phyloP scores from a whole-genome alignment of 2,888 invertebrate genomes.

The Heliconius sara region DNA sequence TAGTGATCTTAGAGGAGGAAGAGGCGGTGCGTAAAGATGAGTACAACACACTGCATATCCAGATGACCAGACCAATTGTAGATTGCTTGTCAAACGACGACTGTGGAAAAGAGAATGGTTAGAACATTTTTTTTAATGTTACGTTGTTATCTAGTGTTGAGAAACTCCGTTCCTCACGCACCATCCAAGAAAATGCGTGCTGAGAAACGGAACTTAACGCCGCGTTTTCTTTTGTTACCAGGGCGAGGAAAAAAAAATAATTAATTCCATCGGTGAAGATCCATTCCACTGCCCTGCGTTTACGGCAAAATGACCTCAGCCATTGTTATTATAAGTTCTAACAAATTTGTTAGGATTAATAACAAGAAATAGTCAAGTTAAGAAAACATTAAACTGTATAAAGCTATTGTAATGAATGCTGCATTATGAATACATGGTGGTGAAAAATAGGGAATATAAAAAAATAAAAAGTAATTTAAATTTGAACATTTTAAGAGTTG shows the following conservation, averaged over 20 bases:
- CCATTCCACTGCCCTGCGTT: background rate
- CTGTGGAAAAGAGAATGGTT: constrained; percentile 53
- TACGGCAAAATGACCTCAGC: background rate
- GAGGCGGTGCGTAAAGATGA: constrained; percentile 98
- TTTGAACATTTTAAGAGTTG: background rate
- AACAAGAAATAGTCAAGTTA: background rate
- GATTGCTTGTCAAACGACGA: constrained; percentile 93
- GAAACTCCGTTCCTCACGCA: no score
- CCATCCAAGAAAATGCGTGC: no score
- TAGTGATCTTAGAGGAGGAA: constrained; percentile 94
- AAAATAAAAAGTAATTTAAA: background rate
- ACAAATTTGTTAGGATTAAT: background rate
- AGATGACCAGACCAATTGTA: constrained; percentile 95
- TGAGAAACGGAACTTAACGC: no score
- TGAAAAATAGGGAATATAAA: background rate
- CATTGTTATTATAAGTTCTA: background rate
- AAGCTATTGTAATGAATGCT: background rate
- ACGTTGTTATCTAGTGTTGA: no score
- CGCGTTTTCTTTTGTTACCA: background rate
- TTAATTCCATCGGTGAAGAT: background rate
- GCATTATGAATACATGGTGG: background rate
- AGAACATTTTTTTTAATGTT: background rate
- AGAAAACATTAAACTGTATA: background rate
- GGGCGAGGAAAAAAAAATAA: background rate
- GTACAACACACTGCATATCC: constrained; percentile 97